phyloP scores from a whole-genome alignment of 2,113 vertebrate genomes.

The Sprattus sprattus region DNA sequence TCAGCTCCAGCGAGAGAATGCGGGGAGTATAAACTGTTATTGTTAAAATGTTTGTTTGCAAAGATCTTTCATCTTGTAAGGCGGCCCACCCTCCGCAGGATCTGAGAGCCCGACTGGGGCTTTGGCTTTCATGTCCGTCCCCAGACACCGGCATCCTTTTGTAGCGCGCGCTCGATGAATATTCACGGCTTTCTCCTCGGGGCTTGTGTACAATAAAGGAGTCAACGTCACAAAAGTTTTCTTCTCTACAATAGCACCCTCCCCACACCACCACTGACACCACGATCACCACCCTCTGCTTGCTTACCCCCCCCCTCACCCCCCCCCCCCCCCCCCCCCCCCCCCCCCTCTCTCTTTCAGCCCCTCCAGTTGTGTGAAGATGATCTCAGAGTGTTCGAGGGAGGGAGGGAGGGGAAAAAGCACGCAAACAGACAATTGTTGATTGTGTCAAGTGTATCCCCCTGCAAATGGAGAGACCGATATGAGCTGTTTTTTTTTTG shows the following conservation, averaged over 20 bases:
- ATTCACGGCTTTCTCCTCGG: constrained; percentile 74
- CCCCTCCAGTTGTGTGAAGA: constrained; percentile 48
- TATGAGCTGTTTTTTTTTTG: constrained; percentile 4
- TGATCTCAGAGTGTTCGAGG: constrained; percentile 9
- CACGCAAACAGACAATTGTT: constrained; percentile 50
- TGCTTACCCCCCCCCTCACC: not conserved
- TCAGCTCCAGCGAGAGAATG: constrained; percentile 56
- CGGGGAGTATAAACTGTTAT: constrained; percentile 74
- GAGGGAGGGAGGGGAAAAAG: not conserved
- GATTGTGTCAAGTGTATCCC: constrained; percentile 56
- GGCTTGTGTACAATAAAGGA: constrained; percentile 70
- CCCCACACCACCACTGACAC: constrained; percentile 21
- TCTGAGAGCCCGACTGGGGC: constrained; percentile 71
- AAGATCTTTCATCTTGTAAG: constrained; percentile 78
- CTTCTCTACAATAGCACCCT: constrained; percentile 46
- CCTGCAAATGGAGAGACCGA: constrained; percentile 53
- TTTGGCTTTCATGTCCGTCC: constrained; percentile 76
- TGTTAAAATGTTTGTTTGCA: constrained; percentile 80
- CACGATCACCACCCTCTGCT: too few relatives aligned
- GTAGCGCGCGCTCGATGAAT: constrained; percentile 73
- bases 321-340: constrained; percentile 5
- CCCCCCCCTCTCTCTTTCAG: constrained; percentile 19
- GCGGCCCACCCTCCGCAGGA: constrained; percentile 73
- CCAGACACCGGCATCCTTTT: constrained; percentile 71
- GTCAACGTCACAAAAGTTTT: constrained; percentile 69